Evolutionary conservation across 2,113 vertebrate species (phyloP), one percentile per base, ranked within the genome.

Genomic region (Antidorcas marsupialis): DNA sequence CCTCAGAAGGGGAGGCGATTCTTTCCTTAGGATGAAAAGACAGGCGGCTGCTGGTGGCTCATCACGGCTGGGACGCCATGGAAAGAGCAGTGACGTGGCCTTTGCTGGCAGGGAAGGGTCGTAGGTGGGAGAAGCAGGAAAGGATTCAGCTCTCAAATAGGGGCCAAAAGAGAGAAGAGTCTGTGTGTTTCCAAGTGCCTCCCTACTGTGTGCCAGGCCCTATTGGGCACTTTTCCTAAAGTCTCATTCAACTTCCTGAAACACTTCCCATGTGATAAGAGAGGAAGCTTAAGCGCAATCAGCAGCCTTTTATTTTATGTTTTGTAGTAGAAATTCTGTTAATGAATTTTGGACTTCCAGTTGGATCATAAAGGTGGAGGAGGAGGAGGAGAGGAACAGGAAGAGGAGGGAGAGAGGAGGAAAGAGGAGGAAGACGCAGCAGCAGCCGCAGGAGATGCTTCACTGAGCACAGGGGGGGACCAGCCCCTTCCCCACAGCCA

Each of bases 11-110:
- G 88, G 67, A 53, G 13, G 78, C 74, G n/a, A 87, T 88, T 93
- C 81, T 74, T 93, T 98, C 93, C 93, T 83, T 86, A 62, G 82
- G 60, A 89, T 60, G 82, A 95, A 88, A 95, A 96, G 82, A 93
- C 30, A 78, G 86, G 93, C 60, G 30, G 89, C 64, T 88, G 76
- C 85, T 23, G 55, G 88, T 0, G 1, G 89, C 94, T 78, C 93
- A 89, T 91, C 89, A 89, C 15, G 55, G 86, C 83, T 83, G 89
- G 83, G 27, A 55, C 1, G 9, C 15, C 50, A 78, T 28, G 36
- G 19, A 25, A 39, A 57, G 52, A 27, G 47, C n/a, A 8, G 60
- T 7, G 47, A 19, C 6, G 8, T 28, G 39, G 23, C 7, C 39
- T 30, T 43, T 59, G 97, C 57, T 10, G 3, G 53, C 67, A 62